Base-by-base conservation (phyloP, 2,888 invertebrate species). In the Acholoe squamosa region DNA sequence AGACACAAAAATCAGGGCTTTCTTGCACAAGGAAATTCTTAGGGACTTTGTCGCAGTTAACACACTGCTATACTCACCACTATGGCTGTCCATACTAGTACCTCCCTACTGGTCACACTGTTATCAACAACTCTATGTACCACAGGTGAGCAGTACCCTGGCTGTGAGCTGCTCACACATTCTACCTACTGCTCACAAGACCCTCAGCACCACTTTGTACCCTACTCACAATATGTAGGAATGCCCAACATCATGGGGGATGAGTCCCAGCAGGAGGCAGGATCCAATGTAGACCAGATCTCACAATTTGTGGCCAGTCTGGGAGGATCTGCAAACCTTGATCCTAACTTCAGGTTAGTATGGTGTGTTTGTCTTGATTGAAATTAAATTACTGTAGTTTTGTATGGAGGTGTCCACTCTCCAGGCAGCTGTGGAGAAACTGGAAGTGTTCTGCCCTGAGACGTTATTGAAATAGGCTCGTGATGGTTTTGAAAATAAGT, bases 201-300 rank as follows among this genome's bases (percentile, higher is more conserved):
- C 14, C 1, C 14, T 1, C 22, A 61, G 61, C 19, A 19, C 22
- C 1, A n/a, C 61, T 61, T 61, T n/a, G 19, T n/a, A 19, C 61
- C 61, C 22, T 61, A 61, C 61, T n/a, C 61, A 3, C 7, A 19
- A 0, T 61, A 61, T n/a, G 61, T 61, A 3, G n/a, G n/a, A 19
- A 61, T 61, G 61, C 61, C 61, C 7, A 61, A 61, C 14, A 61
- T 19, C 61, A 61, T 61, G 61, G 61, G 61, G 61, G 61, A 61
- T 3, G 61, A 61, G 22, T 3, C 61, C 61, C 61, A 61, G 61
- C 12, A 3, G 61, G 61, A 61, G 19, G 61, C 61, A 19, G n/a
- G 61, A 7, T n/a, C 22, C 14, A 14, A 7, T n/a, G n/a, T 61
- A 14, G 61, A 61, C n/a, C 1, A 14, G 1, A 14, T 61, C 61